Base-by-base conservation (phyloP, 2,797 vertebrate genomes). In the Acrocephalus scirpaceus region DNA sequence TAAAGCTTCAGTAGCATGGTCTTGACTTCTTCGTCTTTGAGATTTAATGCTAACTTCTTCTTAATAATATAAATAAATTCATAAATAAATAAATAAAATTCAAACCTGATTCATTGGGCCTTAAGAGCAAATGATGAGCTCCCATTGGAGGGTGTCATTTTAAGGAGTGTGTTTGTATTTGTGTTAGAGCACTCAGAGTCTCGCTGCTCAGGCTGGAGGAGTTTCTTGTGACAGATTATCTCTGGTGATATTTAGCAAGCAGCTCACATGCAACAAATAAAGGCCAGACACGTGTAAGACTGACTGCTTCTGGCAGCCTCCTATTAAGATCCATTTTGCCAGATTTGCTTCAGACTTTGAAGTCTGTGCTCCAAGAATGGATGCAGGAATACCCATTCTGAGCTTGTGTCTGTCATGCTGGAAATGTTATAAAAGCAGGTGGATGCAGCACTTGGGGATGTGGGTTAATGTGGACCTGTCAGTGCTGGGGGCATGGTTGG, bases 231-330 rank as follows among this genome's bases (percentile, higher is more conserved):
- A 67, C 73, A 83, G 78, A 69, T 92, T 91, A 38, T 54, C 72
- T 88, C 53, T 75, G 61, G 47, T 61, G 62, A 42, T 92, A 84
- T 74, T 95, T 75, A 86, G 40, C 47, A 94, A 83, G 83, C 47
- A 72, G 65, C 72, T 90, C 69, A 71, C 84, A 83, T 80, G 38
- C 19, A 30, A 74, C 34, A 90, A 92, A 83, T 60, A 79, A 83
- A 86, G 79, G 79, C 65, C 48, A 67, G 60, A 56, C 87, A 40
- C 0, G 4, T 40, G 34, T 67, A 69, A 82, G 86, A n/a, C 69
- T 38, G 56, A 23, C 54, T 79, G 66, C 47, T 91, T 87, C 50
- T 72, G 76, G 48, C 64, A 86, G 65, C 40, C 73, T 60, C 26
- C 3, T 62, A 11, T 78, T 79, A 19, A 22, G 57, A 51, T 92